These are phyloP conservation scores for Heliopora coerulea DNA, from an alignment of 92 coral and sea anemone genomes.

Conservation along the genomic window DNA sequence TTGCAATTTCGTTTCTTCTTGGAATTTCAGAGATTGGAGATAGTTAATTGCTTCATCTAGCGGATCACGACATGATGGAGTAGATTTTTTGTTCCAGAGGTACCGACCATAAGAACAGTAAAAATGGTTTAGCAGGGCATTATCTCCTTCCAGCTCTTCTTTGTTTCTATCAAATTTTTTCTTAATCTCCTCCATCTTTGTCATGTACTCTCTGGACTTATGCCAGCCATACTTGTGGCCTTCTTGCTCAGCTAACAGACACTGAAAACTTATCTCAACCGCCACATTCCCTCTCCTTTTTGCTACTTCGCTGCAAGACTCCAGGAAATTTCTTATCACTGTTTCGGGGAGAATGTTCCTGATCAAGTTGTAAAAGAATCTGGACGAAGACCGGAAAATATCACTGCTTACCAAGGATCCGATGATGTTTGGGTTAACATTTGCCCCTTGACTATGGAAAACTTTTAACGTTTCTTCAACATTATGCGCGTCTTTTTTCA, in stretches of 20 bases:
- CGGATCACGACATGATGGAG: background rate
- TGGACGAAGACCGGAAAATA: conserved; percentile 13
- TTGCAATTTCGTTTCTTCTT: background rate
- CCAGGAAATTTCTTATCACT: conserved; percentile 12
- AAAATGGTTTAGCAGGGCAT: background rate
- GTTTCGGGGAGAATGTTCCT: background rate
- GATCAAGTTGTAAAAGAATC: conserved; percentile 22
- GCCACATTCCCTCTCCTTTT: background rate
- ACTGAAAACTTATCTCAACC: background rate
- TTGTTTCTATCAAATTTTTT: background rate
- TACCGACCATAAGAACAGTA: conserved; percentile 11
- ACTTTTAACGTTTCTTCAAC: conserved; percentile 3
- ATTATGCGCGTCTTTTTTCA: conserved; percentile 19
- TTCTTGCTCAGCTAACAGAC: conserved; percentile 18
- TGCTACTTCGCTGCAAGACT: background rate
- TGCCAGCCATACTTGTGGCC: conserved; percentile 6
- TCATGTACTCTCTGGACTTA: background rate
- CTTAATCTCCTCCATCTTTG: background rate
- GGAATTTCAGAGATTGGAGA: background rate
- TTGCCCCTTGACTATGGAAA: background rate
- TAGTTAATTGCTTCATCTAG: background rate
- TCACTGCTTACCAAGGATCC: conserved; percentile 12
- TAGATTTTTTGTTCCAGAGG: background rate
- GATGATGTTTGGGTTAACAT: background rate
- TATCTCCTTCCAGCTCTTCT: background rate